Evolutionary conservation across 2,888 invertebrate genomes (phyloP).

Genomic region (Alsophila aescularia): DNA sequence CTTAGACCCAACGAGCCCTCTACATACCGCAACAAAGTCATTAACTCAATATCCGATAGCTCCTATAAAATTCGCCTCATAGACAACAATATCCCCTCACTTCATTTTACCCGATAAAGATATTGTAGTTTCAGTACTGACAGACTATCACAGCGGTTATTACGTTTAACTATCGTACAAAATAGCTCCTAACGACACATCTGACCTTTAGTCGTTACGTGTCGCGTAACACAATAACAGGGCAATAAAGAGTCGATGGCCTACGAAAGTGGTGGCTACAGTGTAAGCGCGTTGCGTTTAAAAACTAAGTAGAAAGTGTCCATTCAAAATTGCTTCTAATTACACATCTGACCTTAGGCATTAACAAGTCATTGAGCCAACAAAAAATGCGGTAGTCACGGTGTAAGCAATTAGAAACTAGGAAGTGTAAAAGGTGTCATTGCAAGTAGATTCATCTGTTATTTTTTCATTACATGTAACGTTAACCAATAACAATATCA

Average conservation of each 20-base stretch:
- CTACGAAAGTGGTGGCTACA: no score
- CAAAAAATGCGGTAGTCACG: constrained; percentile 18
- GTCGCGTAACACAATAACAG: constrained; percentile 40
- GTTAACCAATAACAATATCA: no score
- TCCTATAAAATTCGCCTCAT: constrained; percentile 3
- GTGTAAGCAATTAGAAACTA: neutral
- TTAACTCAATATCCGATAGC: neutral
- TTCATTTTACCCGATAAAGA: constrained; percentile 25
- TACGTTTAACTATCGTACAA: constrained; percentile 35
- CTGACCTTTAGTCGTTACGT: constrained; percentile 38
- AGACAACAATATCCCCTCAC: constrained; percentile 10
- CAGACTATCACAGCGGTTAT: constrained; percentile 31
- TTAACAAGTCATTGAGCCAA: constrained; percentile 38
- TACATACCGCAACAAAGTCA: neutral
- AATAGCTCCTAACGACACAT: constrained; percentile 36
- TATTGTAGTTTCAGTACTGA: constrained; percentile 29
- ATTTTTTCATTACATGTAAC: no score
- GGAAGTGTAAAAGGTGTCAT: neutral
- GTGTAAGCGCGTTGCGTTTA: no score
- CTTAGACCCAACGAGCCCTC: no score
- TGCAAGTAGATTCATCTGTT: no score
- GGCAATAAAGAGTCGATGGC: constrained; percentile 37
- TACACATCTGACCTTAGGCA: constrained; percentile 37
- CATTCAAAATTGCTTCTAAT: constrained; percentile 36
- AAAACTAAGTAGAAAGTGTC: no score